Conservation (phyloP, 1,140 invertebrate species). For the Pemphigus obesinymphae region DNA sequence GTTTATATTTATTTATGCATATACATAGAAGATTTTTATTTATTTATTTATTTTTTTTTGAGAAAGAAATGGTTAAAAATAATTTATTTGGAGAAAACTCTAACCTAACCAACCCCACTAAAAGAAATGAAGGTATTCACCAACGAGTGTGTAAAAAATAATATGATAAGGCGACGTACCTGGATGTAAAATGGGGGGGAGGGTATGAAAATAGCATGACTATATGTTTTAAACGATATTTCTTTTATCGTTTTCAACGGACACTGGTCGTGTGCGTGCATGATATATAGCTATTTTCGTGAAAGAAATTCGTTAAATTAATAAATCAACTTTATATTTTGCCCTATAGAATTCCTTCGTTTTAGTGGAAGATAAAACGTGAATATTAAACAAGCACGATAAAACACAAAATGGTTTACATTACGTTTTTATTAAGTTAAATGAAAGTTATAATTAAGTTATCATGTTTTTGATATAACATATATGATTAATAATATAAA, state of each 20-base stretch:
- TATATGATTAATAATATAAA: too few relatives aligned
- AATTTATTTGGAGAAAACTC: too few relatives aligned
- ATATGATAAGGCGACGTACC: too few relatives aligned
- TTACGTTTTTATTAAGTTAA: neutral
- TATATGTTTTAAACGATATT: neutral
- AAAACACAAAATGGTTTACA: neutral
- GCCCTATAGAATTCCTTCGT: neutral
- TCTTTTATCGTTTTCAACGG: neutral
- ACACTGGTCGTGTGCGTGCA: neutral
- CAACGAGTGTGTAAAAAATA: too few relatives aligned
- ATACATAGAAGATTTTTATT: too few relatives aligned
- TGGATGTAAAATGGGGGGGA: neutral
- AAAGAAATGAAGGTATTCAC: too few relatives aligned
- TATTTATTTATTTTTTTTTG: too few relatives aligned
- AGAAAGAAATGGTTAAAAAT: too few relatives aligned
- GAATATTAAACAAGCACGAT: neutral
- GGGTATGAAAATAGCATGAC: neutral
- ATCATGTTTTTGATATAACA: too few relatives aligned
- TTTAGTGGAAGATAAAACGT: neutral
- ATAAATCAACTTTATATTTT: neutral
- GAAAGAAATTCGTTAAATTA: neutral
- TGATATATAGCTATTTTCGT: neutral
- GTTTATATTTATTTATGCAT: too few relatives aligned
- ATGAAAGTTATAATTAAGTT: neutral
- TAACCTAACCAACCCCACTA: too few relatives aligned